Evolutionary conservation across 2,797 vertebrate species (phyloP), one percentile per base, ranked within the genome.

Genomic region (Molossus alvarezi): DNA sequence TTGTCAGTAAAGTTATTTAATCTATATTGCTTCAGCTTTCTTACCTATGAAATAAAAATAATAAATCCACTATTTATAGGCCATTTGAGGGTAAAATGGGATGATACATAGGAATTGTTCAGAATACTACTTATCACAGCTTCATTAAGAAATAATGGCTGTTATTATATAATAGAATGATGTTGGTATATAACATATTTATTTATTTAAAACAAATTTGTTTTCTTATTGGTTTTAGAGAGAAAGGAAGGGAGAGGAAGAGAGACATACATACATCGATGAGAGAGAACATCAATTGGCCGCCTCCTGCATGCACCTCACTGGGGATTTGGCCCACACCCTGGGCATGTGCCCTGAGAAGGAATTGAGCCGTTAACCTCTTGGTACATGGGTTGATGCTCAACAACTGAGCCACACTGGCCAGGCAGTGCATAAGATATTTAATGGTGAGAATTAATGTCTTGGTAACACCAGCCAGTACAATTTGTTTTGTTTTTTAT

Each of bases 1-100:
- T 73, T 88, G 25, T 67, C 33, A 72, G n/a, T 57, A 92, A 88
- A 83, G 17, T n/a, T 69, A 76, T 23, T 88, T 92, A 57, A 41
- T 7, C 3, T 23, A 7, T 41, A 53, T 79, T 84, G 37, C 45
- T 69, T 91, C 72, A 73, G 6, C 88, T 82, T 82, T 93, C 27
- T 92, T 11, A 27, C 57, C 4, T 94, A 48, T 45, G 81, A 76
- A n/a, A 57, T 33, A 77, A 21, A 18, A 69, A 72, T 65, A 90
- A 69, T 29, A 62, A 79, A 58, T 12, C 27, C 29, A 41, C 4
- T 45, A 90, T 67, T 62, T 48, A 12, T 64, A 53, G 6, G 18
- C 14, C 9, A 91, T 60, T 76, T 57, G 29, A 91, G 29, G 29
- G 29, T 94, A 71, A 77, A 62, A 21, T 45, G 14, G 33, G 37